Evolutionary conservation across 2,113 vertebrate genomes (phyloP), one percentile per base, ranked within the genome.

Genomic region (Tragelaphus imberbis): DNA sequence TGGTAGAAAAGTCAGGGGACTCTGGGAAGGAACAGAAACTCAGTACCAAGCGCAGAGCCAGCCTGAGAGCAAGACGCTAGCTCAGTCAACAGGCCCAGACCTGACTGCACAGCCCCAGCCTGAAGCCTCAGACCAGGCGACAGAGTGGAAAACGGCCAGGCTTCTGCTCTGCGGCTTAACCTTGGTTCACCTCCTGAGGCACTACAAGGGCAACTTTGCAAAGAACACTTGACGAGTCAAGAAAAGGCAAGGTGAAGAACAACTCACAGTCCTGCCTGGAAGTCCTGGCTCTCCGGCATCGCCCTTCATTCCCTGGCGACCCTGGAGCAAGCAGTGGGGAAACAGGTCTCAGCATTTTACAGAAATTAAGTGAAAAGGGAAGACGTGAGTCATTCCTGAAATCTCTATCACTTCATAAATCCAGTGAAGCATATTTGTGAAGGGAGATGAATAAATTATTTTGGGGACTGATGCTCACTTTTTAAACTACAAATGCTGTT

Each of bases 231-330:
- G 61, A 82, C 30, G n/a, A 47, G 30, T 7, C 40, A 63, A 87
- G 58, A 82, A 77, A 36, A 86, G 53, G 63, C 61, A 91, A 75
- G n/a, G n/a, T 86, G 75, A 77, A 63, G 4, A 6, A 28, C 0
- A 1, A 98, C 99, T 98, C 97, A 99, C 99, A 0, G 98, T 97
- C 97, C 99, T 99, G 61, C 99, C 99, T 91, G 99, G 99, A 95
- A 99, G 98, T 30, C 99, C 99, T 4, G 99, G 99, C 88, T 99
- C 99, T 77, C 99, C 99, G 21, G 99, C 96, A 84, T 99, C 99
- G 91, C 99, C 99, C 98, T 99, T 99, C 36, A 99, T 99, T 98
- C 99, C 99, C 89, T 99, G 99, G 61, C 99, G 99, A 82, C 99
- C 99, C 99, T 99, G 58, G n/a, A 97, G 93, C 81, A 91, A 95